A percentile compares a stretch with the other conserved stretches of the same genome.
Evolutionary conservation across 2,797 vertebrate genomes (phyloP).

Genomic region (Enteromius afrohamiltoni): DNA sequence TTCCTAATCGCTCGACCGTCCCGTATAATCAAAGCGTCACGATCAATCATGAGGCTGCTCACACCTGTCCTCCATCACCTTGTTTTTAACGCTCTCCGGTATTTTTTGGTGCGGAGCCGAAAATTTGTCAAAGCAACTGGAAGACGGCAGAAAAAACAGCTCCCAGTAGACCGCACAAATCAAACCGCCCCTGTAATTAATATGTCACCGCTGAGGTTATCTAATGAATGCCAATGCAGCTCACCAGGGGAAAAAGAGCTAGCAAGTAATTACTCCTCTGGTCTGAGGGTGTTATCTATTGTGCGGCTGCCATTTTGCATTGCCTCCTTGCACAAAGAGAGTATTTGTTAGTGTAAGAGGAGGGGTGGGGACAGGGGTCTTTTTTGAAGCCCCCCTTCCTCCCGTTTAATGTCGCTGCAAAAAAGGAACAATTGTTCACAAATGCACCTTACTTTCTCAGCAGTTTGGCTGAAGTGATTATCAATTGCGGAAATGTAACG

Average conservation of each 20-base stretch:
- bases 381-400: constrained; percentile 31
- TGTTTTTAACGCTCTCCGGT: not conserved
- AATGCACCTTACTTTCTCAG: constrained; percentile 28
- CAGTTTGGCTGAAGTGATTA: not conserved
- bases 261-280: constrained; percentile 61
- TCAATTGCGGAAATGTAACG: not conserved
- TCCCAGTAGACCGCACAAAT: constrained; percentile 44
- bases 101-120: constrained; percentile 14
- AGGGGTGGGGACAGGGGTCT: constrained; percentile 37
- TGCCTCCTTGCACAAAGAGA: constrained; percentile 55
- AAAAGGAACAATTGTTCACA: constrained; percentile 37
- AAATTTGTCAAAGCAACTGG: constrained; percentile 37
- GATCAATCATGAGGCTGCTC: constrained; percentile 19
- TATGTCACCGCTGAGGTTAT: constrained; percentile 60
- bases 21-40: constrained; percentile 22
- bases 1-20: not conserved
- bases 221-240: constrained; percentile 61
- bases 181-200: constrained; percentile 56
- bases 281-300: constrained; percentile 61
- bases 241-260: constrained; percentile 45
- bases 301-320: constrained; percentile 61
- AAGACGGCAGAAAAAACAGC: constrained; percentile 38
- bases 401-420: constrained; percentile 31
- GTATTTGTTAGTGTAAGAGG: constrained; percentile 54
- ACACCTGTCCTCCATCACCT: constrained; percentile 2